Percentiles rank a stretch among this genome's conserved stretches.
phyloP scores from a whole-genome alignment of 1,140 invertebrate species.

The Hirudo medicinalis region DNA sequence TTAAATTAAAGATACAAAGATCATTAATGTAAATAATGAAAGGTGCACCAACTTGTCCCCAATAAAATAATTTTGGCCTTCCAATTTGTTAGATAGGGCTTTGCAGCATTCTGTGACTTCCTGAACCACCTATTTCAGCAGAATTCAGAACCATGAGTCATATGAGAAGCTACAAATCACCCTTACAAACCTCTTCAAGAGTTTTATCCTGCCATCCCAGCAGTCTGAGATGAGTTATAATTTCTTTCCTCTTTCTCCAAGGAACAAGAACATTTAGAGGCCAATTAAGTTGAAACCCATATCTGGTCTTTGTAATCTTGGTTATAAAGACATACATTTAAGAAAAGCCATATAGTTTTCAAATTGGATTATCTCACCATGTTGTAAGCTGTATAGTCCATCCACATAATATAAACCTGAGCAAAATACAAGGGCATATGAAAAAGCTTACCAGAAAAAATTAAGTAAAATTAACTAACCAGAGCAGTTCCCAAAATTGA shows the following conservation, averaged over 20 bases:
- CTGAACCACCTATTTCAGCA: conserved; percentile 48
- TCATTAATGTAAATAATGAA: neutral
- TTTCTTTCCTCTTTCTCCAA: conserved; percentile 57
- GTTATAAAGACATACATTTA: no score
- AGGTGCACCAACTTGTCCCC: conserved; percentile 37
- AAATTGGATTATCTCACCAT: neutral
- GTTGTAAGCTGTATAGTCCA: neutral
- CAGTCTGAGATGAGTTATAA: conserved; percentile 57
- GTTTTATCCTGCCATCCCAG: conserved; percentile 66
- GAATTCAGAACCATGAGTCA: neutral
- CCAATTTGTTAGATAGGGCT: conserved; percentile 61
- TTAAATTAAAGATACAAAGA: neutral
- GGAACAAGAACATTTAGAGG: conserved; percentile 73
- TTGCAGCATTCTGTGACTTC: conserved; percentile 72
- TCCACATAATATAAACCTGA: neutral
- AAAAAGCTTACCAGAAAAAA: conserved; percentile 5
- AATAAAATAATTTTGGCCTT: conserved; percentile 62
- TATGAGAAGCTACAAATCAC: neutral
- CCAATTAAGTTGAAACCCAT: conserved; percentile 72
- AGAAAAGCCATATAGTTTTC: neutral
- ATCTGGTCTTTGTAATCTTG: conserved; percentile 61
- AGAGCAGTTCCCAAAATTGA: conserved; percentile 74
- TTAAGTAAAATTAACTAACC: conserved; percentile 38
- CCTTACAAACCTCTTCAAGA: conserved; percentile 51
- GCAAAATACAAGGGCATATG: neutral